Percentiles rank a stretch among this genome's conserved stretches.
These are phyloP conservation scores for Aerospiza tachiro DNA, from an alignment of 2,797 vertebrate species.

Conservation along the genomic window DNA sequence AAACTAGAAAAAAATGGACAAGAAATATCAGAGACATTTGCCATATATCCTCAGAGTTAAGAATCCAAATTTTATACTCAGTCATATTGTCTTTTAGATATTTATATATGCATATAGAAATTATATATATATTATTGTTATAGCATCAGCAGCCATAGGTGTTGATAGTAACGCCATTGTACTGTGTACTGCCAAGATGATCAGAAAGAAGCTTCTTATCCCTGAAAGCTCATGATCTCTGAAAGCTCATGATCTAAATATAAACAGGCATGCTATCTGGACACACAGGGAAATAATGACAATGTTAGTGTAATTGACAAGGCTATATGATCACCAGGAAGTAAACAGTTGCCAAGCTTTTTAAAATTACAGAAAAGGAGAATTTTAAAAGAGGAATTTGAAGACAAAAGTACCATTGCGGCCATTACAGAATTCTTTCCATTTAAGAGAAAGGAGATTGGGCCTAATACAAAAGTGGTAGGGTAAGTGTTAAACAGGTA, in stretches of 20 bases:
- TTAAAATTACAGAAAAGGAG: background rate
- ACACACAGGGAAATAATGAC: background rate
- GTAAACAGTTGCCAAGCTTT: background rate
- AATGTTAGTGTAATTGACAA: background rate
- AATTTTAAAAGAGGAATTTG: background rate
- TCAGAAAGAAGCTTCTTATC: background rate
- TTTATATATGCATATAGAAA: background rate
- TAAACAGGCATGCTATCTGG: background rate
- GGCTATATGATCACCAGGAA: background rate
- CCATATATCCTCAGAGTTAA: background rate
- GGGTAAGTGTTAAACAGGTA: background rate
- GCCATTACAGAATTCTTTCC: background rate
- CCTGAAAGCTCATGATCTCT: background rate
- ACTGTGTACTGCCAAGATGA: background rate
- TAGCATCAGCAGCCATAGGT: background rate
- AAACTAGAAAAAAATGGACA: conserved; percentile 73
- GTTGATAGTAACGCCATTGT: background rate
- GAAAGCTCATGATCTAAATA: background rate
- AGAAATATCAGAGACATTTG: background rate
- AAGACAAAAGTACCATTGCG: background rate
- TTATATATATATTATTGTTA: background rate
- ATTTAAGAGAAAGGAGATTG: background rate
- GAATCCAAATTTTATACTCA: background rate
- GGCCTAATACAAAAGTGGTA: background rate
- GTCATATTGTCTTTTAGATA: background rate